Percentiles rank a stretch among this genome's conserved stretches.
phyloP scores from a whole-genome alignment of 2,797 vertebrate genomes.

The Sorex maritimensis region DNA sequence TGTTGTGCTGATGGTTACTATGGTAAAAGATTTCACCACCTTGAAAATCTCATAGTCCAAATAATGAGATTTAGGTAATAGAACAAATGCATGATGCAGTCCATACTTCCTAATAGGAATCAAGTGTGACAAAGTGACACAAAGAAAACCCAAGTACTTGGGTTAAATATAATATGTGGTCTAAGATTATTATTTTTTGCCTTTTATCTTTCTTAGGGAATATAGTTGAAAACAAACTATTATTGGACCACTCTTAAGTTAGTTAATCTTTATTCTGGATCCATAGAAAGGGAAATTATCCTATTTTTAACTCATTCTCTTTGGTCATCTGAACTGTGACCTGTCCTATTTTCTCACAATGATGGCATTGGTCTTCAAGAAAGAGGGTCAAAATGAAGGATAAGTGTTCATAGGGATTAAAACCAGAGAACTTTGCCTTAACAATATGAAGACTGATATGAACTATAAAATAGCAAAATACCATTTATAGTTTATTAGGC shows the following conservation, averaged over 20 bases:
- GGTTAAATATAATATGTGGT: neutral
- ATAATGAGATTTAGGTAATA: conserved; percentile 24
- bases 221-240: fast-evolving
- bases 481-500: neutral
- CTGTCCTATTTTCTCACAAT: conserved; percentile 51
- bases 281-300: too few species aligned
- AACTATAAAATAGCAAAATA: neutral
- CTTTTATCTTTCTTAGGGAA: conserved; percentile 53
- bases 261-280: neutral
- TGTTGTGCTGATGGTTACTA: neutral
- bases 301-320: neutral
- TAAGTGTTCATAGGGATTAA: neutral
- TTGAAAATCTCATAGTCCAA: neutral
- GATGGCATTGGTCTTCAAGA: neutral
- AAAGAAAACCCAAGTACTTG: neutral
- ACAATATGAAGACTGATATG: neutral
- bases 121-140: neutral
- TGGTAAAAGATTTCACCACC: neutral
- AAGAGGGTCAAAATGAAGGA: neutral
- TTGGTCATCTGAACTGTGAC: neutral
- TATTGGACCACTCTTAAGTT: neutral
- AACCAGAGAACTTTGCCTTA: neutral
- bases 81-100: conserved; percentile 16
- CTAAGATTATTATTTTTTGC: neutral
- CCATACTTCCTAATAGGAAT: neutral